Conservation (phyloP, 2,888 invertebrate species). For the Coremacera marginata region DNA sequence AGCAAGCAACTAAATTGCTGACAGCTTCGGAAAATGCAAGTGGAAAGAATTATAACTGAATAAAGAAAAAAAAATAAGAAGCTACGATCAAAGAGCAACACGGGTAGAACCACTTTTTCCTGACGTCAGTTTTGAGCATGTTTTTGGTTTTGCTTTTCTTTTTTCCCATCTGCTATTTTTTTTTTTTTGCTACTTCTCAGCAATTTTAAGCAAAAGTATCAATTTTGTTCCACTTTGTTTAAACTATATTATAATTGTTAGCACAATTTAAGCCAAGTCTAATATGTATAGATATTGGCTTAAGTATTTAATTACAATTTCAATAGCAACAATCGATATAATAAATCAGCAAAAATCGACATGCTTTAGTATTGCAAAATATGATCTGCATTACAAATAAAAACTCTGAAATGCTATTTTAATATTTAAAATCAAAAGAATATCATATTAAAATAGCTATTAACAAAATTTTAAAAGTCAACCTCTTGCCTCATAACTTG, state of each 20-base stretch:
- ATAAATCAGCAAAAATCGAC: constrained; percentile 1
- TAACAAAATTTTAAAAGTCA: neutral
- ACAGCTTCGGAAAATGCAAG: too few species aligned
- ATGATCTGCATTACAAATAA: neutral
- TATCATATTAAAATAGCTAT: neutral
- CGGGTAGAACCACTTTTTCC: neutral
- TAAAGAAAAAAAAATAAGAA: neutral
- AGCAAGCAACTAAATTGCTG: too few species aligned
- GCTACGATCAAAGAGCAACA: neutral
- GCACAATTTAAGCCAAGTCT: constrained; percentile 32
- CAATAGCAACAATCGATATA: neutral
- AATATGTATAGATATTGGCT: constrained; percentile 10
- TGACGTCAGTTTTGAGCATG: neutral
- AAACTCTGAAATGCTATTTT: neutral
- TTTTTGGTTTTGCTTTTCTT: neutral
- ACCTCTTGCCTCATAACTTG: neutral
- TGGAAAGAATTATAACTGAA: too few species aligned
- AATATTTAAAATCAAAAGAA: neutral
- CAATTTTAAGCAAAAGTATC: constrained; percentile 12
- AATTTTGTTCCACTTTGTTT: constrained; percentile 2
- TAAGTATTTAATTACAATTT: constrained; percentile 5
- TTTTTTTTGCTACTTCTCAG: constrained; percentile 15
- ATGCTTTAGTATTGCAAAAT: constrained; percentile 1
- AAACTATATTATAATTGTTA: neutral
- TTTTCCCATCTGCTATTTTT: neutral